A percentile compares a stretch with the other conserved stretches of the same genome.
These are phyloP conservation scores for Tympanuchus pallidicinctus DNA, from an alignment of 2,113 vertebrate species.

Conservation along the genomic window DNA sequence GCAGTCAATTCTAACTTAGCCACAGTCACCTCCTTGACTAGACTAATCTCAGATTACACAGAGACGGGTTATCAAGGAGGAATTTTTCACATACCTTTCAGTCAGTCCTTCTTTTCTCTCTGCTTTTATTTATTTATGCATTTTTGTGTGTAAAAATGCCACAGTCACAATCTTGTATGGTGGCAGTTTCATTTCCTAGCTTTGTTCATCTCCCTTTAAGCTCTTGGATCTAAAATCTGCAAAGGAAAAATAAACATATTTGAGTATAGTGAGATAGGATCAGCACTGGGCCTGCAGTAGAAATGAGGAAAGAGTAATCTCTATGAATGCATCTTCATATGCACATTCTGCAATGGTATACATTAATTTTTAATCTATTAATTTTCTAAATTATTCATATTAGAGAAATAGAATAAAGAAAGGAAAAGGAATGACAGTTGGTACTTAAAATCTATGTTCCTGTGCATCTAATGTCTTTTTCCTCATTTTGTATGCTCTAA, in stretches of 20 bases:
- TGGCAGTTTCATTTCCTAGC: conserved; percentile 41
- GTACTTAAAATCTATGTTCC: not conserved
- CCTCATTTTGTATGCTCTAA: not conserved
- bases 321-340: not conserved
- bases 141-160: conserved; percentile 23
- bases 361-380: conserved; percentile 69
- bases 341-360: not conserved
- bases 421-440: not conserved
- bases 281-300: not conserved
- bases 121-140: not conserved
- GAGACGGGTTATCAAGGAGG: not conserved
- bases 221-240: not conserved
- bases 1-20: not conserved
- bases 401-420: conserved; percentile 15
- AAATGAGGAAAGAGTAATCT: not conserved
- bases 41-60: not conserved
- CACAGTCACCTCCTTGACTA: not conserved
- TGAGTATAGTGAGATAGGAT: not conserved
- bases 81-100: conserved; percentile 44
- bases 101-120: conserved; percentile 11
- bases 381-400: conserved; percentile 67
- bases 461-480: not conserved
- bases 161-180: conserved; percentile 7
- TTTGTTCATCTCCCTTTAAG: conserved; percentile 7
- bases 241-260: conserved; percentile 1